Conservation (phyloP, 2,888 invertebrate species). For the Drosophila kambysellisi region DNA sequence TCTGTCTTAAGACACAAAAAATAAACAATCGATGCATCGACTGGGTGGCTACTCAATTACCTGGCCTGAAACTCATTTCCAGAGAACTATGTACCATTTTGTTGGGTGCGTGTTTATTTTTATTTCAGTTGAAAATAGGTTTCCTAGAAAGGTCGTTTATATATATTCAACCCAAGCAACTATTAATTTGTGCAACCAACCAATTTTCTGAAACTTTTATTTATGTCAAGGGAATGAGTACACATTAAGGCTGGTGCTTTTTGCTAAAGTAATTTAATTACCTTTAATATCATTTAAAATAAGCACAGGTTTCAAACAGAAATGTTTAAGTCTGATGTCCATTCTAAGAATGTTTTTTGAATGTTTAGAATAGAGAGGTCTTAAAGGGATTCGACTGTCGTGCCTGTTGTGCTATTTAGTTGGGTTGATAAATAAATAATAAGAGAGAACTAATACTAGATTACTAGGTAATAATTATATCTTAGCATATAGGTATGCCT, state of each 20-base stretch:
- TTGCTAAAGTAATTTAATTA: neutral
- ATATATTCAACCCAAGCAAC: neutral
- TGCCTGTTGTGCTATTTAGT: no score
- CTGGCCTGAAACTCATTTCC: neutral
- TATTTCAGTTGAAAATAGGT: neutral
- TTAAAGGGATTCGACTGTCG: neutral
- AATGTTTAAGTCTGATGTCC: neutral
- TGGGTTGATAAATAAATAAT: neutral
- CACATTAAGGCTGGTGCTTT: neutral
- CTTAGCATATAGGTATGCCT: neutral
- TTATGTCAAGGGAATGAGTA: neutral
- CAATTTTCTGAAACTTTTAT: neutral
- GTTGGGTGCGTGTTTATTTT: neutral
- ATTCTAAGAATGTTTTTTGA: neutral
- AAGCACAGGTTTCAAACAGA: neutral
- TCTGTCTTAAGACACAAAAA: neutral
- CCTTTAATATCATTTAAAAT: neutral
- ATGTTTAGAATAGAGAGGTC: neutral
- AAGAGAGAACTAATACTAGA: neutral
- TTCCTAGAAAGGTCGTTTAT: neutral
- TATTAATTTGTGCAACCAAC: neutral
- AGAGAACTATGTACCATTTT: neutral
- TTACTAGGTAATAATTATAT: neutral
- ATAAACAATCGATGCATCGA: neutral
- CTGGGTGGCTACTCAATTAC: neutral